These are phyloP conservation scores for Conops quadrifasciatus DNA, from an alignment of 2,888 invertebrate genomes.

Conservation along the genomic window DNA sequence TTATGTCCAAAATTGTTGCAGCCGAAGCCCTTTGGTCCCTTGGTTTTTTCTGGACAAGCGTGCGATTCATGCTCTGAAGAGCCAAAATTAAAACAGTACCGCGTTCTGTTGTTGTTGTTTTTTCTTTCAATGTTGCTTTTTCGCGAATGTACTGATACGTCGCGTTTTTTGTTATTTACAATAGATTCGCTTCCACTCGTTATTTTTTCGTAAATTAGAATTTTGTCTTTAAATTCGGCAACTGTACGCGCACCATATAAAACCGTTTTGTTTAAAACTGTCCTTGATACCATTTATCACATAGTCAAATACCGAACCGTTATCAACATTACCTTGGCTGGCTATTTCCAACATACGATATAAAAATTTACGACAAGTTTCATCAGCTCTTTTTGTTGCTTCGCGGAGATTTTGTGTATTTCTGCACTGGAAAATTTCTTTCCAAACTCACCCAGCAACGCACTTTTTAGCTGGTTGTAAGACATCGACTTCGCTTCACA, in stretches of 20 bases:
- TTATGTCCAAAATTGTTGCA: constrained; percentile 51
- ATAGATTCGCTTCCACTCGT: not conserved
- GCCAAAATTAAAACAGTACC: constrained; percentile 42
- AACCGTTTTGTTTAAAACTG: not conserved
- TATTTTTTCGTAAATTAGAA: not conserved
- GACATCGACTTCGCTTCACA: constrained; percentile 12
- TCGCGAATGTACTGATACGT: not conserved
- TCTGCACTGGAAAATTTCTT: not conserved
- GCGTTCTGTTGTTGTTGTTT: constrained; percentile 5
- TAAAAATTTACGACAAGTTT: not conserved
- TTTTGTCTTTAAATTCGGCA: not conserved
- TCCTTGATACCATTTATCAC: not conserved
- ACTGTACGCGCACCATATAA: constrained; percentile 4
- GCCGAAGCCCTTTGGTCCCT: constrained; percentile 51
- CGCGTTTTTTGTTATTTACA: not conserved
- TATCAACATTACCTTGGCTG: not conserved
- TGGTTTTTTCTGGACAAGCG: constrained; percentile 42
- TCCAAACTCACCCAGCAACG: not conserved
- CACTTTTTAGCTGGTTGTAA: constrained; percentile 10
- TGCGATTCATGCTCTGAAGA: constrained; percentile 38
- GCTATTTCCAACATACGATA: not conserved
- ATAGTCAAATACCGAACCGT: not conserved
- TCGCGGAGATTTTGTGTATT: not conserved
- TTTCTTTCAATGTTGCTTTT: not conserved
- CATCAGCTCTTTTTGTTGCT: not conserved